Evolutionary conservation across 2,888 invertebrate genomes (phyloP).

Genomic region (Hyposoter dolosus): DNA sequence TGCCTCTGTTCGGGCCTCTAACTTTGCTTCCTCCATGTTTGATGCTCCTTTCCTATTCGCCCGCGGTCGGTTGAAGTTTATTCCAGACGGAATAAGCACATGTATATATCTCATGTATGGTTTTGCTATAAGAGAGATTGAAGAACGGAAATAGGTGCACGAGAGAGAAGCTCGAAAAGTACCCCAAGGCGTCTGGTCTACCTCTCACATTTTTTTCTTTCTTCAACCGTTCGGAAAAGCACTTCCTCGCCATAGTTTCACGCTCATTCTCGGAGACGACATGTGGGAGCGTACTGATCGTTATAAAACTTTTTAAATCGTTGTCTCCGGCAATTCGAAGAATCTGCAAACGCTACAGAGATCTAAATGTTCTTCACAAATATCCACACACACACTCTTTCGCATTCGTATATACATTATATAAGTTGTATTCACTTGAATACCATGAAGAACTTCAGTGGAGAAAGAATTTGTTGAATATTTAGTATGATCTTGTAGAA

Average conservation of each 20-base stretch:
- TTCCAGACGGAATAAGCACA: slow-evolving; percentile 23
- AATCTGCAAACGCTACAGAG: slow-evolving; percentile 22
- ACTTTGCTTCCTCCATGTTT: neutral
- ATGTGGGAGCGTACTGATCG: slow-evolving; percentile 8
- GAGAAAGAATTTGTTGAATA: slow-evolving; percentile 37
- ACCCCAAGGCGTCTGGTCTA: slow-evolving; percentile 42
- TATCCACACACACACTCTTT: neutral
- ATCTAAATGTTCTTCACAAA: slow-evolving; percentile 8
- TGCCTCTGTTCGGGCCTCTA: neutral
- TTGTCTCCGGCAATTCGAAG: slow-evolving; percentile 32
- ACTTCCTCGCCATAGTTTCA: slow-evolving; percentile 26
- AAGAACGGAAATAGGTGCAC: slow-evolving; percentile 33
- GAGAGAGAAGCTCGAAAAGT: slow-evolving; percentile 13
- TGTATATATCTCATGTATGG: neutral
- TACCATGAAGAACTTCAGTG: slow-evolving; percentile 14
- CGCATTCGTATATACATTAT: neutral
- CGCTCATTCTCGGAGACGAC: slow-evolving; percentile 26
- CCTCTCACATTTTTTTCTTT: slow-evolving; percentile 39
- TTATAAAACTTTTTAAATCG: slow-evolving; percentile 36
- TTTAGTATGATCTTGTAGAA: slow-evolving; percentile 47
- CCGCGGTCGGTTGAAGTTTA: slow-evolving; percentile 45
- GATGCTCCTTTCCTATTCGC: slow-evolving; percentile 2
- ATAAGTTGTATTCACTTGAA: slow-evolving; percentile 16
- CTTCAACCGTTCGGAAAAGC: slow-evolving; percentile 25
- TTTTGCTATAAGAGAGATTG: slow-evolving; percentile 30